Base-by-base conservation (phyloP, 2,888 invertebrate species). In the Seira sanloemensis region DNA sequence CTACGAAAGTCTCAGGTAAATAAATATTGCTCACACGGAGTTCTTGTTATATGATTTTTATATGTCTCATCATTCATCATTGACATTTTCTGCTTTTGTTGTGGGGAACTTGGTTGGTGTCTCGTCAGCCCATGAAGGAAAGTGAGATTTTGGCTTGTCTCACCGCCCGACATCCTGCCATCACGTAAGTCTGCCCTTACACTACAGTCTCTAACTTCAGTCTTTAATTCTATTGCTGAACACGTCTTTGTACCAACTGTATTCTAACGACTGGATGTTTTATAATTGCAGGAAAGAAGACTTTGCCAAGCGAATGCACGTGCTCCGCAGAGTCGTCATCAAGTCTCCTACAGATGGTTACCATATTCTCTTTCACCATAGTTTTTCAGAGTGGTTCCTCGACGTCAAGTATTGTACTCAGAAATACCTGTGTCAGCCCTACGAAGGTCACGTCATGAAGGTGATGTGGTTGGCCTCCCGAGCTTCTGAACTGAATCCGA, bases 341-440 rank as follows among this genome's bases (percentile, higher is more conserved):
- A 90, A 90, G 68, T 87, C 88, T 46, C 82, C 78, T 26, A 78
- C 73, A 18, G 87, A 86, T 50, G 87, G 86, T 26, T 93, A 93
- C 80, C 92, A 95, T 84, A 93, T 94, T 73, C 93, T 98, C 67
- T 98, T 98, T 92, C 98, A 98, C 91, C 97, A 97, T 91, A 97
- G 97, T 85, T 98, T 98, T 91, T 96, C 97, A 24, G 96, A 96
- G 90, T 98, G 98, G 98, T 92, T 98, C 88, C 92, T 97, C 76
- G 98, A 98, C 91, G 98, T 98, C n/a, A 98, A 98, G 91, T 98
- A 98, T 91, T 98, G 98, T 91, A 98, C 98, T 0, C 95, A 97
- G 89, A 96, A 97, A 89, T 98, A 97, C 91, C 93, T 98, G 87
- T 98, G 97, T 91, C 95, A 95, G 88, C 94, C 96, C 7, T 93